phyloP scores from a whole-genome alignment of 2,888 invertebrate species.

The Calliopum simillimum region DNA sequence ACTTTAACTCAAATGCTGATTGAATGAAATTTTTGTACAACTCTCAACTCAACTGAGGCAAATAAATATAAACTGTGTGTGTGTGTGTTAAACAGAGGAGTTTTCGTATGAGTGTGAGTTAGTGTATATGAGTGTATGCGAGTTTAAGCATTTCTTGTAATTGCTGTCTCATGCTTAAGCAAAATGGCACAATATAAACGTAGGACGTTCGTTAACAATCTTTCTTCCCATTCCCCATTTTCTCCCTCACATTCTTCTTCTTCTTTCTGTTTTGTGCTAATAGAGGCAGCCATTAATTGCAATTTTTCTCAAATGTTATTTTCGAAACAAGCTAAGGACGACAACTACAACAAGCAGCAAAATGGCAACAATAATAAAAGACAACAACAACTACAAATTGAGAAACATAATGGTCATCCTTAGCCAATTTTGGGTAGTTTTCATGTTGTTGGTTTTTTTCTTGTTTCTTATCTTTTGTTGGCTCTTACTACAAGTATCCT shows the following conservation, averaged over 20 bases:
- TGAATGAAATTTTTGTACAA: conserved; percentile 12
- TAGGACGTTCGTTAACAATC: neutral
- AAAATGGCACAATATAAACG: neutral
- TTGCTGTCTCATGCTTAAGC: neutral
- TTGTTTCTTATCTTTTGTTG: neutral
- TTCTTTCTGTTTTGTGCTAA: neutral
- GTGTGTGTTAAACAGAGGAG: neutral
- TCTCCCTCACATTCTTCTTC: no score
- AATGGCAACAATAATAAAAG: neutral
- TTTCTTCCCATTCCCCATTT: no score
- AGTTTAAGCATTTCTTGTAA: neutral
- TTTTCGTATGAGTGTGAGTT: neutral
- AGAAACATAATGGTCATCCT: conserved; percentile 23
- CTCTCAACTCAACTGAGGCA: no score
- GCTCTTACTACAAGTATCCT: neutral
- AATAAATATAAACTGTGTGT: neutral
- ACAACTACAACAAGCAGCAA: neutral
- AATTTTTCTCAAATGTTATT: conserved; percentile 17
- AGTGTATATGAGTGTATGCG: conserved; percentile 1
- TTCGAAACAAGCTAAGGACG: no score
- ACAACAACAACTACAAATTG: conserved; percentile 3
- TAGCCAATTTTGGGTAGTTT: conserved; percentile 6
- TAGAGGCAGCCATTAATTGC: conserved; percentile 17
- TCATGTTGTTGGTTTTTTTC: neutral
- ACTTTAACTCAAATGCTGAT: conserved; percentile 7